Evolutionary conservation across 2,797 vertebrate genomes (phyloP), one percentile per base, ranked within the genome.

Genomic region (Sebastes umbrosus): DNA sequence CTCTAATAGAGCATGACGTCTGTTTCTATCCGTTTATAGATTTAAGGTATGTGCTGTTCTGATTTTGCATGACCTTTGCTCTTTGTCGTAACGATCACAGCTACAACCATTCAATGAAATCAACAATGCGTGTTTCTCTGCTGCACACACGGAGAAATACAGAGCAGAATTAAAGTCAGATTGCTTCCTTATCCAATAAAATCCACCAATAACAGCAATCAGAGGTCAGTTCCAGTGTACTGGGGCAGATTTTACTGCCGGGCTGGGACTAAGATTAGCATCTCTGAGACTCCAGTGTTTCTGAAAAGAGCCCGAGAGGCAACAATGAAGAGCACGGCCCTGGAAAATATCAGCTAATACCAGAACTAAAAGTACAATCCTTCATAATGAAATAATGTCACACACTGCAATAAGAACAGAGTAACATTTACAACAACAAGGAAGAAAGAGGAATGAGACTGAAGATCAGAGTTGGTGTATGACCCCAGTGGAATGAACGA

Each of bases 351-450:
- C 65, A 36, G 11, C 34, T 72, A 82, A 69, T 36, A 77, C 80
- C 16, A 73, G 64, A 85, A 81, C 58, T 31, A 73, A 65, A 77
- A 32, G 78, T 25, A 14, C 84, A 84, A 85, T 79, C 76, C 36
- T 50, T 75, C 25, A 25, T 78, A 84, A 84, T 83, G 9, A 84
- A 83, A 75, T 69, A 60, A 60, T 52, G 80, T 67, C 52, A 73
- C 31, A 80, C 13, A 59, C 25, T 18, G 58, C 36, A 73, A 32
- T 46, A 24, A 25, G 60, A 20, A n/a, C 29, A 55, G 18, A 75
- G 39, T 1, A 1, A 58, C 8, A 54, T 50, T 36, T 50, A 73
- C 50, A 76, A 71, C 24, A 29, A 71, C 25, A 29, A 31, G n/a
- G 24, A 24, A 29, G n/a, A 34, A n/a, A 3, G 24, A 16, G 14